These are phyloP conservation scores for Cydia strobilella DNA, from an alignment of 1,140 invertebrate species.

Conservation along the genomic window DNA sequence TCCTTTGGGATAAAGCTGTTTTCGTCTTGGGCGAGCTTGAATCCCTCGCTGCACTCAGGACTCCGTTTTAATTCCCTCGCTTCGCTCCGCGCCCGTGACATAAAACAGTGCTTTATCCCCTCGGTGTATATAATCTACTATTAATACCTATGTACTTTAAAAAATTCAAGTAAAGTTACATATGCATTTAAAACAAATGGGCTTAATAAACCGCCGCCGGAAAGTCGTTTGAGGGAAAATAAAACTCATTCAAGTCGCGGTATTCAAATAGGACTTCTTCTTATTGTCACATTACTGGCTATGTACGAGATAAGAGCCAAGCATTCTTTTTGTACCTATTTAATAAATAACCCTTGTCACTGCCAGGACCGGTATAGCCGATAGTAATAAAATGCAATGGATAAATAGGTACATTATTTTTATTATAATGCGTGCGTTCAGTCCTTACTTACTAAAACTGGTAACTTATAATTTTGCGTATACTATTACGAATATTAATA, in stretches of 20 bases:
- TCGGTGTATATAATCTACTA: too few species aligned
- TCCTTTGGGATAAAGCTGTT: too few species aligned
- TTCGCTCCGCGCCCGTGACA: too few species aligned
- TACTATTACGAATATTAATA: not conserved
- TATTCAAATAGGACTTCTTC: constrained; percentile 15
- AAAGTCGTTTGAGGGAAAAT: not conserved
- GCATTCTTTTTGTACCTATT: constrained; percentile 1
- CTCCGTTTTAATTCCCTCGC: too few species aligned
- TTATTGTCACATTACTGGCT: constrained; percentile 20
- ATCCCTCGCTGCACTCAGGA: too few species aligned
- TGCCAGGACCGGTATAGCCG: not conserved
- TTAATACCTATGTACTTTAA: too few species aligned
- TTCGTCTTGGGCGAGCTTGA: too few species aligned
- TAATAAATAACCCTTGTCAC: constrained; percentile 21
- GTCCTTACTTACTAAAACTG: not conserved
- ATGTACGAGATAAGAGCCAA: constrained; percentile 8
- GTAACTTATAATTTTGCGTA: not conserved
- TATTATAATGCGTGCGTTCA: not conserved
- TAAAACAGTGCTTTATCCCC: too few species aligned
- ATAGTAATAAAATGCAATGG: constrained; percentile 12
- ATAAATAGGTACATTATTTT: constrained; percentile 1
- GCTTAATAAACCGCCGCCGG: not conserved
- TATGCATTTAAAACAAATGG: constrained; percentile 5
- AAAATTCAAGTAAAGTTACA: not conserved
- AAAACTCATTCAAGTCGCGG: constrained; percentile 7